Evolutionary conservation across 2,797 vertebrate genomes (phyloP).

Genomic region (Macropus fuliginosus): DNA sequence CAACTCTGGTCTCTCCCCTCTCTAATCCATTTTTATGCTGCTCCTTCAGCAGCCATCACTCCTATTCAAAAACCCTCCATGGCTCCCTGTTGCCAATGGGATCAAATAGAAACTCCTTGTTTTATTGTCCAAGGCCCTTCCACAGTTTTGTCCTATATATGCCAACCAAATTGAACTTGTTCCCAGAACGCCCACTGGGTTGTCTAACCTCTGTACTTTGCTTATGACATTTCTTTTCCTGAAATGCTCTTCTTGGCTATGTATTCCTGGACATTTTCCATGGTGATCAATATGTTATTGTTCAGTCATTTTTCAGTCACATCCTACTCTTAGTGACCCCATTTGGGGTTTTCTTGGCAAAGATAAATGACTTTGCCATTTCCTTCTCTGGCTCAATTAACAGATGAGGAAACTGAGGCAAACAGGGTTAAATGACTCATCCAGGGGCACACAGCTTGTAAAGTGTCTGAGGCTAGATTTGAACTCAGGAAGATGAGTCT

Average conservation of each 20-base stretch:
- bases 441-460: neutral
- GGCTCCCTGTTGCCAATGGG: neutral
- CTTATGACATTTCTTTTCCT: neutral
- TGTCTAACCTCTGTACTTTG: neutral
- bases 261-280: neutral
- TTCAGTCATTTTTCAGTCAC: neutral
- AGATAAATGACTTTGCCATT: neutral
- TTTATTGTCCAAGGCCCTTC: neutral
- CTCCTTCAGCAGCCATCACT: neutral
- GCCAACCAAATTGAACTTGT: neutral
- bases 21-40: neutral
- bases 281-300: neutral
- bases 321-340: neutral
- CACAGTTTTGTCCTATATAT: neutral
- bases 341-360: neutral
- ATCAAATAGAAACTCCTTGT: neutral
- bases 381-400: neutral
- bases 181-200: neutral
- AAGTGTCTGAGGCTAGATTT: neutral
- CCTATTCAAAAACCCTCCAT: neutral
- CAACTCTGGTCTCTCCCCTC: neutral
- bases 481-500: neutral
- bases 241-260: neutral
- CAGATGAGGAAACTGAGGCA: neutral
- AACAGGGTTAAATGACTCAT: neutral